Conservation (phyloP, 2,797 vertebrate genomes). For the Loriculus beryllinus region DNA sequence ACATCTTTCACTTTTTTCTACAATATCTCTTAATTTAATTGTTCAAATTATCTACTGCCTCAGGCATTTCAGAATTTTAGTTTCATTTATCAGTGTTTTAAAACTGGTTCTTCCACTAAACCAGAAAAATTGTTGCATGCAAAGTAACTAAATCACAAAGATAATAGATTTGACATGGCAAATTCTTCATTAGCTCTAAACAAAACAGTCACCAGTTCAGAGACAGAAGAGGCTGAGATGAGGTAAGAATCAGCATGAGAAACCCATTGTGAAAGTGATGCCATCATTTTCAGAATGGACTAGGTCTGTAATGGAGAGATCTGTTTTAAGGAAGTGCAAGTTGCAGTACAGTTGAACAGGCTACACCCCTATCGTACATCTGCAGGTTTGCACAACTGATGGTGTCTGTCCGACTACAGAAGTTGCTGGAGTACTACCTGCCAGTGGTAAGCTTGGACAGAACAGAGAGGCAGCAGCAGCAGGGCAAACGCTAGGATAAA, state of each 20-base stretch:
- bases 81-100: not conserved
- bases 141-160: not conserved
- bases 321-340: not conserved
- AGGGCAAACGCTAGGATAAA: not conserved
- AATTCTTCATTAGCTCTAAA: not conserved
- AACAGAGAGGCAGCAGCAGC: not conserved
- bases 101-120: not conserved
- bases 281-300: not conserved
- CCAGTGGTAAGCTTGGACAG: not conserved
- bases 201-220: not conserved
- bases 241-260: not conserved
- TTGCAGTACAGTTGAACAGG: not conserved
- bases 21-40: not conserved
- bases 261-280: not conserved
- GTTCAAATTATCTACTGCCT: not conserved
- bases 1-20: not conserved
- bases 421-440: not conserved
- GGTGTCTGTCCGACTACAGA: not conserved
- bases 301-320: not conserved
- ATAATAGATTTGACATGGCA: not conserved
- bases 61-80: not conserved
- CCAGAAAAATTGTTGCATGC: not conserved
- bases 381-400: fast-evolving
- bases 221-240: not conserved
- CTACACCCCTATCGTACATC: fast-evolving